Base-by-base conservation (phyloP, 2,888 invertebrate species). In the Chromoteleia sp. region DNA sequence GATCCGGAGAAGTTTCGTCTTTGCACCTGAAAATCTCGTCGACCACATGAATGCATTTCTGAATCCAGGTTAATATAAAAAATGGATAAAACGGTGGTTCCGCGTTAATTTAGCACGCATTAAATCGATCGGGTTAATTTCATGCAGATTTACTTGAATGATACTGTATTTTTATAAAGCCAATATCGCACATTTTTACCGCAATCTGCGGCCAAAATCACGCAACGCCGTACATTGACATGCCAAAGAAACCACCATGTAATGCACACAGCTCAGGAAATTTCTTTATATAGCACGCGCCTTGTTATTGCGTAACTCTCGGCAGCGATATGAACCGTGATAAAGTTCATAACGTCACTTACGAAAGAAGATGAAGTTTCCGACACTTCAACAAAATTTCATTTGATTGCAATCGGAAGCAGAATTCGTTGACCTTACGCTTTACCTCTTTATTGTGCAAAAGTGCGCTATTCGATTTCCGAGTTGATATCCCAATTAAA, bases 251-350 rank as follows among this genome's bases (percentile, higher is more conserved):
- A 70, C 59, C 25, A 25, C 39, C 70, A 5, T 45, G 17, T 21
- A 56, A 56, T 45, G 14, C 8, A 33, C 33, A 56, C n/a, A 17
- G 21, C 19, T 48, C 17, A 19, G 50, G 21, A 58, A 71, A 71
- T 71, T 71, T 59, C 71, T 71, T 59, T 71, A 50, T 71, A 59
- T 41, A 39, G 29, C 30, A 41, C 41, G 39, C 45, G 17, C 12
- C 39, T 50, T 50, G 36, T 71, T 59, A 59, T 59, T 50, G 71
- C 48, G 56, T 45, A 19, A 30, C 52, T 52, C 17, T 65, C 25
- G 12, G 29, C 12, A 12, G 25, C 52, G 52, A 43, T 67, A 67
- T 67, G 52, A 67, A 67, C 54, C 54, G 54, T 67, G 41, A 30
- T 43, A 67, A 54, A 67, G 54, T 67, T 67, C 30, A 30, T 21